Base-by-base conservation (phyloP, 2,797 vertebrate species). In the Bufotes viridis region DNA sequence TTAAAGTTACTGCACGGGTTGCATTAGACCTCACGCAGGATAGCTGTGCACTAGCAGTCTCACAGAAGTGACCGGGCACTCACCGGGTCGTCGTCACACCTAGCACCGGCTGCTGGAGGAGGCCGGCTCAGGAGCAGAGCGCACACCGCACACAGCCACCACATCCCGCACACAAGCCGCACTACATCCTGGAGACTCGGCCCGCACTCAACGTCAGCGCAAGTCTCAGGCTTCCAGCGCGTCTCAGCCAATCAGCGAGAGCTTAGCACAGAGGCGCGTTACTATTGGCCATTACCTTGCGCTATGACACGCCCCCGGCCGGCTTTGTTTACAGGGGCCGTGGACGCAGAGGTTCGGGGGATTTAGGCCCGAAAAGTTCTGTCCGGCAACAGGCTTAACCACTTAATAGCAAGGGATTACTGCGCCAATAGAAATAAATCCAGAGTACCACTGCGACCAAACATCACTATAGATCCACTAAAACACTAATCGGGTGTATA, bases 31-130 rank as follows among this genome's bases (percentile, higher is more conserved):
- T 12, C 9, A 57, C 11, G 2, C 55, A 14, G 12, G 12, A 14
- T 14, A 57, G 14, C 55, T 57, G 14, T 13, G 55, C 55, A 57
- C 55, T 57, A 57, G 12, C 55, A 14, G 12, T n/a, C 55, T 15
- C 58, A 60, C n/a, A 1, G 63, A 6, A 22, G 6, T 18, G 42
- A 42, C 42, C 42, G 42, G 6, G 42, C 42, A 26, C 78, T 86
- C 78, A 86, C 84, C 88, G 9, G 78, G 12, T 63, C 84, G 1
- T 67, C 55, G 22, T 82, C 88, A 55, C 88, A 89, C 15, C 75
- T 5, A 9, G 55, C 53, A 17, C 76, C n/a, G n/a, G 13, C n/a
- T 0, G 11, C 53, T 1, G 74, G 22, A 3, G 20, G 29, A 22
- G 26, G 70, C 69, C 58, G 22, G 51, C n/a, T 7, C 9, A 89